Evolutionary conservation across 2,113 vertebrate species (phyloP).

Genomic region (Pygoscelis antarcticus): DNA sequence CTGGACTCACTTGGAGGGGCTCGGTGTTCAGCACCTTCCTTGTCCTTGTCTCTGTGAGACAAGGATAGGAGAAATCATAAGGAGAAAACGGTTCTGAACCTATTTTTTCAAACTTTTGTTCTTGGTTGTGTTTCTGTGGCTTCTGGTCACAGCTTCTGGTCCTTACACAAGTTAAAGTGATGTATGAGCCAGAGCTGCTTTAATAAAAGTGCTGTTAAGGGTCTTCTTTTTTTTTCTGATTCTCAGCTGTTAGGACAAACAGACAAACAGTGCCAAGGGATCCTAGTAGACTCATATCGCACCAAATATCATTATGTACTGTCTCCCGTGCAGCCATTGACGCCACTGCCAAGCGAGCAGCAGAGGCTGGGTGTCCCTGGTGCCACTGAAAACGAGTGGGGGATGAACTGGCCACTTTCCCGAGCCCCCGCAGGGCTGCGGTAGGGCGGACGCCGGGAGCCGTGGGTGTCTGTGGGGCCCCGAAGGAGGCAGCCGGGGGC

Average conservation of each 20-base stretch:
- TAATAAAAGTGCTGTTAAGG: not conserved
- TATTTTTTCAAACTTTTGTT: not conserved
- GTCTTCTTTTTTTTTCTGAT: not conserved
- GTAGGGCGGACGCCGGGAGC: not conserved
- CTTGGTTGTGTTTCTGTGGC: not conserved
- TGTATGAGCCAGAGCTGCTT: not conserved
- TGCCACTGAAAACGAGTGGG: rapidly evolving
- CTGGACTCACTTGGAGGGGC: not conserved
- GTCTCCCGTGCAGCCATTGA: not conserved
- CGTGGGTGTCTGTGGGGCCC: not conserved
- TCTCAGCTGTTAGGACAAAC: not conserved
- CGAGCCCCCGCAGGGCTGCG: rapidly evolving
- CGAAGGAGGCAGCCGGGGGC: not conserved
- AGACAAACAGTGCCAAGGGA: not conserved
- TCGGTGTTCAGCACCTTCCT: not conserved
- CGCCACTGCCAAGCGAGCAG: not conserved
- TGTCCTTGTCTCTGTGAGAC: not conserved
- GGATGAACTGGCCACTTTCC: rapidly evolving
- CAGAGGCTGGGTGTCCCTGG: not conserved
- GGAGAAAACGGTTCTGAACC: not conserved
- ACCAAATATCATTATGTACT: not conserved
- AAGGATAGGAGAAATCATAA: not conserved
- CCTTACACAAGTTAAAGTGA: not conserved
- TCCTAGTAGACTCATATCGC: not conserved
- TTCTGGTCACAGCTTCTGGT: not conserved